Base-by-base conservation (phyloP, 2,888 invertebrate genomes). In the Adelphocoris suturalis region DNA sequence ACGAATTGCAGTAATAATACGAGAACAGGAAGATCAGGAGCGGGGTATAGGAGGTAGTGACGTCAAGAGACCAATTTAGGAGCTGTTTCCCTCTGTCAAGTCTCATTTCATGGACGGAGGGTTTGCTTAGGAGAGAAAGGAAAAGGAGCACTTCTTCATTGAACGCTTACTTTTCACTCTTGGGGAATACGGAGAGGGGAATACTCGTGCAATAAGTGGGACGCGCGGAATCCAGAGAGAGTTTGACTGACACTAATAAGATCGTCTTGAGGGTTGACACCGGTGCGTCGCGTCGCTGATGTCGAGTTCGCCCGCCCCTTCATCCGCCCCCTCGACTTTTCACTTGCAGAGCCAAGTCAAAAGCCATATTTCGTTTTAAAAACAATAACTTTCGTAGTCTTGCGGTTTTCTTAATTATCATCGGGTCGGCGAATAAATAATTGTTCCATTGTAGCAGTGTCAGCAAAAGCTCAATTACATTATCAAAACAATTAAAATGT, bases 221-320 rank as follows among this genome's bases (percentile, higher is more conserved):
- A 23, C 68, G 12, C 23, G 68, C 23, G 23, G 19, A 68, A 23
- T 68, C 68, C 23, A 23, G 68, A 68, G 68, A 23, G 68, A 68
- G 68, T 68, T 68, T 68, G 68, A 68, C 68, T 68, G 68, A 68
- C 68, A 68, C 68, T 68, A 68, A 68, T 68, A 68, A 68, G 68
- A 68, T 68, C 68, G 68, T 68, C 68, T 68, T 68, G 68, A 68
- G 23, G 68, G 23, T 23, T 23, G 68, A 68, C 68, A 68, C 68
- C 68, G 9, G 68, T 68, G 23, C 68, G 23, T 23, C 4, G 9
- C 37, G 37, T 37, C 37, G 37, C 16, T 57, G 57, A 57, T 52
- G n/a, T n/a, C 13, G 55, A 13, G 16, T 16, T 57, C 16, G 16
- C n/a, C 57, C 5, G n/a, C n/a, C 57, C n/a, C 16, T n/a, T 57